Conservation (phyloP, 2,797 vertebrate genomes). For the Eleutherodactylus coqui region DNA sequence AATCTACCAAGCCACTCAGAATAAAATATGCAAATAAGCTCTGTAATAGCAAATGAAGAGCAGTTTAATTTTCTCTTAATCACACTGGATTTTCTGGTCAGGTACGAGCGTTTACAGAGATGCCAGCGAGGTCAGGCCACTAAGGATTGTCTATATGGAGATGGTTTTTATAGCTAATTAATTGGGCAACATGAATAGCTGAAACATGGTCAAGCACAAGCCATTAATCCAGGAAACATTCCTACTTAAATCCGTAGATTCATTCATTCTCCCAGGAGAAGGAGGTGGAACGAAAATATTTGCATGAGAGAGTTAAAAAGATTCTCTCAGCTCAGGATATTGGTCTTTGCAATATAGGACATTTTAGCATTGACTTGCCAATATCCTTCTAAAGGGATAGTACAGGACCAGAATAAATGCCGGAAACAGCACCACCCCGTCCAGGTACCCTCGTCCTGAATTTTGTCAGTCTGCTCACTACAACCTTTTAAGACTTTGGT, state of each 20-base stretch:
- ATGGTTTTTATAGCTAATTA: constrained; percentile 13
- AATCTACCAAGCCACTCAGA: no score
- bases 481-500: no score
- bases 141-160: not conserved
- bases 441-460: no score
- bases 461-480: no score
- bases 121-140: not conserved
- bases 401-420: no score
- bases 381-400: not conserved
- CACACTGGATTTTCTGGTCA: constrained; percentile 23
- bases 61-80: not conserved
- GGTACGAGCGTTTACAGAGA: not conserved
- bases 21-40: not conserved
- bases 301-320: not conserved
- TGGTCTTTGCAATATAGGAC: not conserved
- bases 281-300: not conserved
- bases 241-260: not conserved
- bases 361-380: not conserved
- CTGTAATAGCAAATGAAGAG: not conserved
- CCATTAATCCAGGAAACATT: not conserved
- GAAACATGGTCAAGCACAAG: not conserved
- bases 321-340: not conserved
- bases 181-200: not conserved
- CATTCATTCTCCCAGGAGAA: not conserved
- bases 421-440: no score